Evolutionary conservation across 1,140 invertebrate species (phyloP).

Genomic region (Drosophila baimaii): DNA sequence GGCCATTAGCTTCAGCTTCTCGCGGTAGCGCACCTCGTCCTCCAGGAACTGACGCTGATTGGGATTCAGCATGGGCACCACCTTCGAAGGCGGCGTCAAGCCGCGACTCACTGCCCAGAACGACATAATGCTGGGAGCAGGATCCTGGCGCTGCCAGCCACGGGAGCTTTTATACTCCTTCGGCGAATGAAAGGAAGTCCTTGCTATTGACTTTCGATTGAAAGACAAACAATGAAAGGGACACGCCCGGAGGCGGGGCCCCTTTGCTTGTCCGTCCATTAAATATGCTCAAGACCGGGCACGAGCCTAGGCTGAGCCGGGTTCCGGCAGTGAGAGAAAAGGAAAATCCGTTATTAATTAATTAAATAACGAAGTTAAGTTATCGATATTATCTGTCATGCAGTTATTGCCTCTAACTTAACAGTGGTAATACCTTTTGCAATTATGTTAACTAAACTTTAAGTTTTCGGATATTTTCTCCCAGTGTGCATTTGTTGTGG

Average conservation of each 20-base stretch:
- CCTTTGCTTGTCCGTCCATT: conserved; percentile 66
- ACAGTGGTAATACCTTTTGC: neutral
- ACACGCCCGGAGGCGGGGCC: conserved; percentile 56
- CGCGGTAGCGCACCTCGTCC: conserved; percentile 78
- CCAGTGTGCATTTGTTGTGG: conserved; percentile 59
- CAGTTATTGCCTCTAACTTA: neutral
- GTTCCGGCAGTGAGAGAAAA: conserved; percentile 10
- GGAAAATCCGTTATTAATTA: neutral
- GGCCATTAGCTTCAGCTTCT: conserved; percentile 72
- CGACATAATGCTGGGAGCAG: conserved; percentile 66
- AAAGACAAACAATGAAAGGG: conserved; percentile 72
- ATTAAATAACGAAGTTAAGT: too few relatives aligned
- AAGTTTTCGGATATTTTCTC: neutral
- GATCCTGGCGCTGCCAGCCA: neutral
- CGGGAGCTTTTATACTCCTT: conserved; percentile 30
- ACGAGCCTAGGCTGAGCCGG: conserved; percentile 22
- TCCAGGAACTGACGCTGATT: conserved; percentile 82
- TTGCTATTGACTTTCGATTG: conserved; percentile 82
- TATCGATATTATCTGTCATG: neutral
- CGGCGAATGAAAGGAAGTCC: conserved; percentile 17
- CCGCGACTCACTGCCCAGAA: conserved; percentile 79
- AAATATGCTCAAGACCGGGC: conserved; percentile 60
- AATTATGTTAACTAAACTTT: neutral
- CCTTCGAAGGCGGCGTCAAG: conserved; percentile 68
- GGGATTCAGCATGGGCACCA: conserved; percentile 80